These are phyloP conservation scores for Tympanoctomys barrerae DNA, from an alignment of 2,797 vertebrate genomes.

Conservation along the genomic window DNA sequence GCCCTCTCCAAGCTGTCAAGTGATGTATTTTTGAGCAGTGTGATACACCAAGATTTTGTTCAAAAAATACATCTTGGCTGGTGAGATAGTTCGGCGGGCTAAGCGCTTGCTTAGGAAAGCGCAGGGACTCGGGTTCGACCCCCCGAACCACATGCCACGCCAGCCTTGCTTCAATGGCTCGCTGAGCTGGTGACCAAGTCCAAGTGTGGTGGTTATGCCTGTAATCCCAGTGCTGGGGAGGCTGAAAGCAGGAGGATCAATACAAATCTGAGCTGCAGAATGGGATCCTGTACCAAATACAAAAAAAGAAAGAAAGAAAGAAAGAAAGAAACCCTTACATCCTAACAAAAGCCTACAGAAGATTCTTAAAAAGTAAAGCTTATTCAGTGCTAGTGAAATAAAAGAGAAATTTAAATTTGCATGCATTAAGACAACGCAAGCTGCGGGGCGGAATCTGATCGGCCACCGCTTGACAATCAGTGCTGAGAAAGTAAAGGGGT, in stretches of 20 bases:
- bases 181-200: too few species aligned
- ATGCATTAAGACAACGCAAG: not conserved
- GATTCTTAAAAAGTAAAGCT: not conserved
- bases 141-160: too few species aligned
- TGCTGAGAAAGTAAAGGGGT: not conserved
- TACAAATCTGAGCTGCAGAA: too few species aligned
- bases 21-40: not conserved
- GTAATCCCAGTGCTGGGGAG: too few species aligned
- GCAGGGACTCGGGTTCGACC: too few species aligned
- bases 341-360: not conserved
- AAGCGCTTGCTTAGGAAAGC: too few species aligned
- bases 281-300: too few species aligned
- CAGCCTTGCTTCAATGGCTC: too few species aligned
- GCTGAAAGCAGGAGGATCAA: too few species aligned
- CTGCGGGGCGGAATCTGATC: not conserved
- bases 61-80: not conserved
- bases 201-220: too few species aligned
- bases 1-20: not conserved
- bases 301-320: too few species aligned
- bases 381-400: not conserved
- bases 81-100: too few species aligned
- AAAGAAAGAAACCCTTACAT: not conserved
- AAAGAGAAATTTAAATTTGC: not conserved
- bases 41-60: not conserved
- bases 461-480: not conserved